Evolutionary conservation across 2,888 invertebrate species (phyloP).

Genomic region (Dryadula phaetusa): DNA sequence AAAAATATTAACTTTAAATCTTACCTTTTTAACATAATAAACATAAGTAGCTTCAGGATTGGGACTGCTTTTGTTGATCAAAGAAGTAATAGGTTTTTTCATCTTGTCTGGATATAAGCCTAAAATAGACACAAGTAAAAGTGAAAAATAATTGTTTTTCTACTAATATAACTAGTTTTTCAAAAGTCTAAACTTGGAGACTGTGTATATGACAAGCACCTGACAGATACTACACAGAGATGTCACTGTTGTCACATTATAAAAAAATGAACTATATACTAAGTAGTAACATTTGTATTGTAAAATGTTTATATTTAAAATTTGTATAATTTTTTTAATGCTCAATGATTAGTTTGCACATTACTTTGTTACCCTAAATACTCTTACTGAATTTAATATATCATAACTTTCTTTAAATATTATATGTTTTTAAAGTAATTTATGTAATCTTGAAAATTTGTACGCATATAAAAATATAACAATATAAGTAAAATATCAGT

Average conservation of each 20-base stretch:
- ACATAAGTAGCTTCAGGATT: slow-evolving; percentile 18
- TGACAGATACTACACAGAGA: slow-evolving; percentile 37
- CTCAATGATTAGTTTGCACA: not conserved
- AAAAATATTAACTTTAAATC: slow-evolving; percentile 20
- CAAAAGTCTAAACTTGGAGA: slow-evolving; percentile 31
- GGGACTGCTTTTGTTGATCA: not conserved
- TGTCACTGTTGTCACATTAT: slow-evolving; percentile 37
- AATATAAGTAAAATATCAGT: too few species aligned
- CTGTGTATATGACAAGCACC: slow-evolving; percentile 37
- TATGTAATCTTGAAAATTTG: not conserved
- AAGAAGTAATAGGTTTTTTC: slow-evolving; percentile 2
- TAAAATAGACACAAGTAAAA: slow-evolving; percentile 34
- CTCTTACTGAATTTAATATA: not conserved
- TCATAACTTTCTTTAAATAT: not conserved
- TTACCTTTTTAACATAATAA: slow-evolving; percentile 31
- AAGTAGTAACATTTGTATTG: slow-evolving; percentile 3
- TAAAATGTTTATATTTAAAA: not conserved
- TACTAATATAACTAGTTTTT: slow-evolving; percentile 24
- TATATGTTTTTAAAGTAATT: not conserved
- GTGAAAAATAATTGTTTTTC: slow-evolving; percentile 9
- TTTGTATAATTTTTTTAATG: not conserved
- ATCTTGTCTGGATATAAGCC: slow-evolving; percentile 27
- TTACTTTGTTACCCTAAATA: not conserved
- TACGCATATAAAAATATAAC: too few species aligned
- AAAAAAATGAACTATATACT: slow-evolving; percentile 18